These are phyloP conservation scores for Drosophila ogumai DNA, from an alignment of 1,140 invertebrate genomes.

Conservation along the genomic window DNA sequence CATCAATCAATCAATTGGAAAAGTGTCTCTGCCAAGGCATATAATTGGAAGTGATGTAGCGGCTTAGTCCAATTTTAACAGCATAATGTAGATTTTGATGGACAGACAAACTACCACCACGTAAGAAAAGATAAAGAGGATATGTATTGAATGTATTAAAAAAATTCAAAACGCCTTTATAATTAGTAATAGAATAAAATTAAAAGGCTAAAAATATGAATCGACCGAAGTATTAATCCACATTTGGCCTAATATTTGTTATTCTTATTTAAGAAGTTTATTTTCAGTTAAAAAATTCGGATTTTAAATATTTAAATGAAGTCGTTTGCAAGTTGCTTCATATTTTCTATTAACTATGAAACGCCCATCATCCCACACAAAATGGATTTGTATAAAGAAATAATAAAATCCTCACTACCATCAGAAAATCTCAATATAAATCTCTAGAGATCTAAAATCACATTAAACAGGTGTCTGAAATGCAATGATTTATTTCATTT, in stretches of 20 bases:
- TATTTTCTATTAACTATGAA: background rate
- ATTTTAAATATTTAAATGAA: background rate
- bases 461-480: background rate
- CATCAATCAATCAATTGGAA: conserved; percentile 79
- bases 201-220: too few species aligned
- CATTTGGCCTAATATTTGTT: too few species aligned
- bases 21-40: conserved; percentile 38
- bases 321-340: background rate
- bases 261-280: too few species aligned
- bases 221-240: too few species aligned
- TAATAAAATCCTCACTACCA: too few species aligned
- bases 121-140: too few species aligned
- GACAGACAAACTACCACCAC: too few species aligned
- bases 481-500: background rate
- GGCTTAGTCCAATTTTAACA: background rate
- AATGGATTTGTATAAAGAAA: background rate
- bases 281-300: background rate
- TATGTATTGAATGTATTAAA: too few species aligned
- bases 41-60: conserved; percentile 50
- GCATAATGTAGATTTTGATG: background rate
- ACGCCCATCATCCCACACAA: background rate
- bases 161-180: too few species aligned
- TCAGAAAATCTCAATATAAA: background rate
- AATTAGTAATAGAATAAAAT: too few species aligned
- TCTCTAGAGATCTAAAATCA: background rate